Evolutionary conservation across 2,113 vertebrate species (phyloP).

Genomic region (Paradoxurus hermaphroditus): DNA sequence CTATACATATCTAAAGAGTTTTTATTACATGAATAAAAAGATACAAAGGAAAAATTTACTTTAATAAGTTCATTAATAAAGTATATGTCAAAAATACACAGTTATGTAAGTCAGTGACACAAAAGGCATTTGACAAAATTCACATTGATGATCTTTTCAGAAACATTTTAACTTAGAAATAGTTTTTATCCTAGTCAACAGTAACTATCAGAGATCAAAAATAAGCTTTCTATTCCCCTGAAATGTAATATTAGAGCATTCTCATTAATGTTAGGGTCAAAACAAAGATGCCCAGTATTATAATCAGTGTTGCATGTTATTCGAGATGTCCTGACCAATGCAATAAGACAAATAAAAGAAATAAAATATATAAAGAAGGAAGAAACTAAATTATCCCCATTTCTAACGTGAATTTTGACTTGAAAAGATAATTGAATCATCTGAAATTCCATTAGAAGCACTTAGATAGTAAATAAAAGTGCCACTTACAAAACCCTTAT

Average conservation of each 20-base stretch:
- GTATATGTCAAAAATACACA: background rate
- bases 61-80: background rate
- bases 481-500: background rate
- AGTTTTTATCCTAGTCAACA: background rate
- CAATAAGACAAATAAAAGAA: slow-evolving; percentile 1
- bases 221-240: background rate
- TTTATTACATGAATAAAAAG: background rate
- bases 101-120: background rate
- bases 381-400: background rate
- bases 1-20: background rate
- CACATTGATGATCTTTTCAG: background rate
- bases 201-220: background rate
- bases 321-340: background rate
- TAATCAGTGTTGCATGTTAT: background rate
- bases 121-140: background rate
- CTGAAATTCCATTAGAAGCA: slow-evolving; percentile 8
- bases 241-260: background rate
- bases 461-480: background rate
- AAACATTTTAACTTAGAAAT: background rate
- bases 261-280: background rate
- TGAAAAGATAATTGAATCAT: background rate
- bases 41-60: background rate
- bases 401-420: background rate
- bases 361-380: background rate
- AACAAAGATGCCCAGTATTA: background rate